Base-by-base conservation (phyloP, 2,888 invertebrate genomes). In the Dimorphilus gyrociliatus region DNA sequence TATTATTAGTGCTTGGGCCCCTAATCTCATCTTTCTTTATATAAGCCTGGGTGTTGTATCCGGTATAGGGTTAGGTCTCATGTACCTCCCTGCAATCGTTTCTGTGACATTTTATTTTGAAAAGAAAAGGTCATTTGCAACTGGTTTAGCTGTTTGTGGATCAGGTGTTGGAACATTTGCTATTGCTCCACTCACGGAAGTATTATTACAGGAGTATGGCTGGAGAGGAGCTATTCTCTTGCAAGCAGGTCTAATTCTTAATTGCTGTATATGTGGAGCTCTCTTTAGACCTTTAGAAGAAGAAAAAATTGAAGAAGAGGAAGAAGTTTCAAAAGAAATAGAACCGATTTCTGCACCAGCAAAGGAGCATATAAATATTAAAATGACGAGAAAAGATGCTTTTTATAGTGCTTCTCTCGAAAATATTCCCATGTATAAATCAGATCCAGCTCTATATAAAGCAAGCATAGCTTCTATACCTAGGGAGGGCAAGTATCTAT, bases 41-140 rank as follows among this genome's bases (percentile, higher is more conserved):
- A 66, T 90, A 47, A 82, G 86, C n/a, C 80, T 90, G 45, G 94
- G 94, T 21, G 61, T 92, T n/a, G 78, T 88, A 36, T 76, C 85
- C 40, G 76, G 76, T 72, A 41, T 88, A 27, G 94, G 97, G 12
- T 84, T 94, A 50, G 94, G 94, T 1, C 72, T 97, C 40, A 92
- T 97, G 57, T 97, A 94, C 61, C 70, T 97, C 35, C 94, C 97
- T 1, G 92, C 94, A 32, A 92, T 97, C 46, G 90, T 94, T 32
- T 84, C 84, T 57, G 94, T 97, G 19, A 88, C 90, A 2, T 81
- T 81, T 47, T 97, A 94, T 70, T 97, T 97, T 57, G 92, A 97
- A 58, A 78, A 81, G 47, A 76, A 75, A 48, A 72, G 94, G 32
- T 84, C 92, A 21, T 72, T 94, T 47, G 94, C 97, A 4, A 97